Percentiles rank a stretch among this genome's conserved stretches.
These are phyloP conservation scores for Clivina fossor DNA, from an alignment of 2,888 invertebrate genomes.

Conservation along the genomic window DNA sequence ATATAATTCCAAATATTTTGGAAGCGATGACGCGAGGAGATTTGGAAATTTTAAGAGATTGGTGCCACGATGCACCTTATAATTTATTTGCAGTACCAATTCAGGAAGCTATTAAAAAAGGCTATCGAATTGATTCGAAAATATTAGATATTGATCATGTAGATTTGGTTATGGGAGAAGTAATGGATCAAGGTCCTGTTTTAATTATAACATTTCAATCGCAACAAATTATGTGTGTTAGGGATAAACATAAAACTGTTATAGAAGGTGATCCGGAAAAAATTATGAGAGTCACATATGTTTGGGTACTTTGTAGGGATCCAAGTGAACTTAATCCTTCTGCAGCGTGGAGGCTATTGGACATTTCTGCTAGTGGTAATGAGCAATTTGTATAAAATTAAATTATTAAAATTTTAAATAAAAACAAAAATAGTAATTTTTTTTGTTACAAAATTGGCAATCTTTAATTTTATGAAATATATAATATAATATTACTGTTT, in stretches of 20 bases:
- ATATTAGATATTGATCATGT: slow-evolving; percentile 89
- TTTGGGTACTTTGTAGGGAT: slow-evolving; percentile 98
- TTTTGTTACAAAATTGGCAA: background rate
- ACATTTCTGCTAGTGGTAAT: slow-evolving; percentile 81
- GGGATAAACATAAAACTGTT: slow-evolving; percentile 77
- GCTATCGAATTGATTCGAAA: slow-evolving; percentile 78
- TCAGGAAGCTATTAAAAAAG: slow-evolving; percentile 81
- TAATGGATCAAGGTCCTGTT: slow-evolving; percentile 99
- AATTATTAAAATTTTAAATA: slow-evolving; percentile 2
- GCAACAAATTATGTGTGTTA: slow-evolving; percentile 94
- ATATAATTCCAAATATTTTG: slow-evolving; percentile 96
- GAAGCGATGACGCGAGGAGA: slow-evolving; percentile 93
- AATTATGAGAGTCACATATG: slow-evolving; percentile 91
- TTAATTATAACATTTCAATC: slow-evolving; percentile 93
- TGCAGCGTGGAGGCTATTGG: slow-evolving; percentile 95
- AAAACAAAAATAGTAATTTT: slow-evolving; percentile 4
- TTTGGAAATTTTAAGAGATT: slow-evolving; percentile 85
- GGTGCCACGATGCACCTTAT: slow-evolving; percentile 97
- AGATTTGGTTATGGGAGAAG: slow-evolving; percentile 93
- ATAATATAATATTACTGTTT: too few relatives aligned
- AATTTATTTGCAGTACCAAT: slow-evolving; percentile 88
- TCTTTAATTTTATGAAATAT: too few relatives aligned
- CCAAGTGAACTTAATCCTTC: slow-evolving; percentile 89
- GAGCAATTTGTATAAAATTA: slow-evolving; percentile 85
- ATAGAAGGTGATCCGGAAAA: slow-evolving; percentile 95